phyloP scores from a whole-genome alignment of 2,888 invertebrate genomes.

The Leptodirus hochenwartii region DNA sequence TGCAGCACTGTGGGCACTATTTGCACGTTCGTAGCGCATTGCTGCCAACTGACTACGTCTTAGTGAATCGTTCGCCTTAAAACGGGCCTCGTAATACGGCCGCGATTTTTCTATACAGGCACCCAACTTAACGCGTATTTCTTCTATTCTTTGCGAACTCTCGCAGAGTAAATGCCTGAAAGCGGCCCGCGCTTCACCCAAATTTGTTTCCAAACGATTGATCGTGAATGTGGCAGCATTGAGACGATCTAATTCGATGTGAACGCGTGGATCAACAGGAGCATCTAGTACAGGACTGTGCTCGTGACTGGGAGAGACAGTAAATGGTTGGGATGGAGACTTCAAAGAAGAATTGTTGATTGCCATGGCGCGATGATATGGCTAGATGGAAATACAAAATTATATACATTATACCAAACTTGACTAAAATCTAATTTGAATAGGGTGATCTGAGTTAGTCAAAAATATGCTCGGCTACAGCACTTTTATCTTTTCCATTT shows the following conservation, averaged over 20 bases:
- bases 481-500: too few relatives aligned
- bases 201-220: constrained; percentile 74
- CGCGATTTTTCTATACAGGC: constrained; percentile 72
- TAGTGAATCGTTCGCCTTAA: constrained; percentile 66
- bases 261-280: constrained; percentile 67
- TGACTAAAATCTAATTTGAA: too few relatives aligned
- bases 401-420: too few relatives aligned
- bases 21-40: constrained; percentile 68
- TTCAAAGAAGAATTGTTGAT: too few relatives aligned
- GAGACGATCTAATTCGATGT: constrained; percentile 74
- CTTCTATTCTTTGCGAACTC: constrained; percentile 65
- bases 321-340: too few relatives aligned
- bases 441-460: too few relatives aligned
- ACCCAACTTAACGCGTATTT: constrained; percentile 63
- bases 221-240: constrained; percentile 87
- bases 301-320: too few relatives aligned
- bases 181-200: constrained; percentile 69
- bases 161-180: constrained; percentile 70
- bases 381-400: too few relatives aligned
- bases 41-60: constrained; percentile 71
- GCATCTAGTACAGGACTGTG: too few relatives aligned
- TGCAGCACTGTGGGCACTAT: constrained; percentile 78
- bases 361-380: too few relatives aligned
- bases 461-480: too few relatives aligned
- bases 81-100: constrained; percentile 79